A percentile compares a stretch with the other conserved stretches of the same genome.
Conservation (phyloP, 1,140 invertebrate species). For the Drosophila nigromelanica region DNA sequence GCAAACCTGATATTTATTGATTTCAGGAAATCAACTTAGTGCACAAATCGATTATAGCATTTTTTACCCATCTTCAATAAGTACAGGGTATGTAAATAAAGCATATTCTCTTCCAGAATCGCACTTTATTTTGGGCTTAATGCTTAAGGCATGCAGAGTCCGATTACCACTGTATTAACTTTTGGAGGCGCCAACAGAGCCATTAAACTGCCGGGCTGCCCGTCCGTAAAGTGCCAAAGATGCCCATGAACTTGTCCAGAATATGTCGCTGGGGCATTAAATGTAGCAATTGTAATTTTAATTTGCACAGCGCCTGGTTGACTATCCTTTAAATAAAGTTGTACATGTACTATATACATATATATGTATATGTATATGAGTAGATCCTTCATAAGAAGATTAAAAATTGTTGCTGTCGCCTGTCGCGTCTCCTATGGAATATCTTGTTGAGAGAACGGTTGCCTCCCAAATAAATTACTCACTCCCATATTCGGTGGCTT, state of each 20-base stretch:
- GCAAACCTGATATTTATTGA: too few species aligned
- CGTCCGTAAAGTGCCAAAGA: slow-evolving; percentile 8
- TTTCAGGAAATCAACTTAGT: too few species aligned
- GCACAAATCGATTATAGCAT: too few species aligned
- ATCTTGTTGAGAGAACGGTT: background rate
- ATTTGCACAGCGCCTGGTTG: slow-evolving; percentile 1
- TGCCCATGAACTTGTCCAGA: background rate
- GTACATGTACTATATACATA: background rate
- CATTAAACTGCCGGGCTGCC: slow-evolving; percentile 19
- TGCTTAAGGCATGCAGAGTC: background rate
- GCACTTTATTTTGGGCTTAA: background rate
- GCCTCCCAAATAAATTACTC: slow-evolving; percentile 13
- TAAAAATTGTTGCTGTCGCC: background rate
- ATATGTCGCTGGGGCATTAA: background rate
- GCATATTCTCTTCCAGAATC: background rate
- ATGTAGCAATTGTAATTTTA: slow-evolving; percentile 8
- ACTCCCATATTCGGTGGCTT: background rate
- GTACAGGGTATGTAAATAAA: too few species aligned
- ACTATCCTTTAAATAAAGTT: background rate
- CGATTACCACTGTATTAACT: slow-evolving; percentile 29
- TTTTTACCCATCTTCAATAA: too few species aligned
- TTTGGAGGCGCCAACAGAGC: slow-evolving; percentile 17
- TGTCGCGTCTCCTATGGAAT: background rate
- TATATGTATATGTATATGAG: background rate
- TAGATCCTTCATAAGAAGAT: background rate